Evolutionary conservation across 2,888 invertebrate genomes (phyloP), one percentile per base, ranked within the genome.

Genomic region (Drosophila multiciliata): DNA sequence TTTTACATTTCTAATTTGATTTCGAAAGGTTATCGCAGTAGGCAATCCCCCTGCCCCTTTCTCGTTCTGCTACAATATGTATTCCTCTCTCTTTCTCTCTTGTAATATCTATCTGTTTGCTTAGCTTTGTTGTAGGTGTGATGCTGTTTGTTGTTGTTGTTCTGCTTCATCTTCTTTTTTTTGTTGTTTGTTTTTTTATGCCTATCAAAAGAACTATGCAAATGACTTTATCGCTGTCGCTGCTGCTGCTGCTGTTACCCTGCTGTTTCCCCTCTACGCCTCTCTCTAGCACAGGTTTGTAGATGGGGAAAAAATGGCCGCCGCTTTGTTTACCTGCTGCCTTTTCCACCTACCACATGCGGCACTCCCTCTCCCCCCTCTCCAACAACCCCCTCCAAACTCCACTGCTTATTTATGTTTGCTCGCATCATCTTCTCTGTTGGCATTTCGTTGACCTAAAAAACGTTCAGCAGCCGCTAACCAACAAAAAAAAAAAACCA

Each of bases 381-480:
- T 7, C 52, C 20, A 35, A 26, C 26, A 26, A 26, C 11, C 17
- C 11, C n/a, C 29, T n/a, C 38, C 15, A 33, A 53, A 12, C 57
- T 63, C 49, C 52, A 6, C 26, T 57, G 52, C 68, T 73, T 84
- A 74, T 89, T 78, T 84, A 85, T 90, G 86, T 87, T 89, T 84
- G 85, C 75, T 76, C 80, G 90, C 88, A 87, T 89, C 83, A 75
- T 69, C 76, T 66, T 80, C 76, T 80, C 67, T 77, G 78, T 81
- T 90, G 89, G 87, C 82, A 89, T 89, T 90, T 87, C 82, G 86
- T 90, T 87, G 86, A 87, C 86, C 86, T 90, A 87, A 87, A 87
- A 90, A 87, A 83, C 79, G 89, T 82, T 89, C 72, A 89, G 86
- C 79, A 81, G 79, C 75, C 75, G 78, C 85, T 74, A 82, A 83